phyloP scores from a whole-genome alignment of 2,888 invertebrate genomes.

The Leucophora obtusa region DNA sequence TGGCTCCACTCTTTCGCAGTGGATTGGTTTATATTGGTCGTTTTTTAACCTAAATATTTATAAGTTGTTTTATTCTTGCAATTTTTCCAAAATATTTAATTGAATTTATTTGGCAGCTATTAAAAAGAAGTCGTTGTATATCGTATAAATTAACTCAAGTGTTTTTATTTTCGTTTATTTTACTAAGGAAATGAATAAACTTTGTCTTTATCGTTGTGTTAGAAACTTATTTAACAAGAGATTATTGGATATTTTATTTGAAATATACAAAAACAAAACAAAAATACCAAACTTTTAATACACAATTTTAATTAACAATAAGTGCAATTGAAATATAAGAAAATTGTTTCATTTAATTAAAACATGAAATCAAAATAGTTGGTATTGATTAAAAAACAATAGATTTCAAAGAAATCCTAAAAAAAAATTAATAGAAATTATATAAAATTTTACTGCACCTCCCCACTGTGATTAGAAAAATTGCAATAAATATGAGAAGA shows the following conservation, averaged over 20 bases:
- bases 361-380: neutral
- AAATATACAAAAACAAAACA: constrained; percentile 6
- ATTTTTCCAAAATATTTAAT: too few relatives aligned
- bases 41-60: too few relatives aligned
- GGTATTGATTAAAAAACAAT: too few relatives aligned
- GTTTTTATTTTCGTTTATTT: constrained; percentile 23
- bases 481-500: too few relatives aligned
- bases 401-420: too few relatives aligned
- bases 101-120: neutral
- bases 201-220: constrained; percentile 39
- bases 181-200: constrained; percentile 39
- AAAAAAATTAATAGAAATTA: too few relatives aligned
- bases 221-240: constrained; percentile 29
- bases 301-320: constrained; percentile 37
- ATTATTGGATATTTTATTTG: constrained; percentile 38
- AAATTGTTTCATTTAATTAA: neutral
- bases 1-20: too few relatives aligned
- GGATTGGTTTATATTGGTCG: too few relatives aligned
- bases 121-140: neutral
- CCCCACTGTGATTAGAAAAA: too few relatives aligned
- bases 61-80: too few relatives aligned
- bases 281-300: constrained; percentile 33
- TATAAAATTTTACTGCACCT: too few relatives aligned
- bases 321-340: neutral
- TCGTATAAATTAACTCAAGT: neutral